These are phyloP conservation scores for Notothenia coriiceps DNA, from an alignment of 2,113 vertebrate genomes.

Conservation along the genomic window DNA sequence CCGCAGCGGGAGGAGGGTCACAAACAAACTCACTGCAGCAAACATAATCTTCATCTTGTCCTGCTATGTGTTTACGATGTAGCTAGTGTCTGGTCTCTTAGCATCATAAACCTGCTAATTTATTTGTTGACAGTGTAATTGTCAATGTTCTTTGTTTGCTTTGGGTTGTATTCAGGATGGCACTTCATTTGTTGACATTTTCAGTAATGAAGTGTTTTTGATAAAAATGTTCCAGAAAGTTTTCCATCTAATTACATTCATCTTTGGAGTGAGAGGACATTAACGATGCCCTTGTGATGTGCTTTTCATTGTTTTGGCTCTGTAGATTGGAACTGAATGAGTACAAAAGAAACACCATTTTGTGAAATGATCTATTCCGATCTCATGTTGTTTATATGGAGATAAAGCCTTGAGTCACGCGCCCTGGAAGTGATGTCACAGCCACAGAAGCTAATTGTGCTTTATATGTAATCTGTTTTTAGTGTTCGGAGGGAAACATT, in stretches of 20 bases:
- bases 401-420: not conserved
- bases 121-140: slow-evolving; percentile 26
- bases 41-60: not conserved
- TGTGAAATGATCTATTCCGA: not conserved
- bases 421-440: too few species aligned
- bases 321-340: not conserved
- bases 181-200: slow-evolving; percentile 3
- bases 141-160: slow-evolving; percentile 2
- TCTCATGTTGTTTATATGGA: not conserved
- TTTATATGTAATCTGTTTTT: not conserved
- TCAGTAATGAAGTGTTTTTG: slow-evolving; percentile 18
- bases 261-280: not conserved
- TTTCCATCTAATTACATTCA: not conserved
- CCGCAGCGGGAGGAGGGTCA: not conserved
- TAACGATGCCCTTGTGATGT: not conserved
- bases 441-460: not conserved
- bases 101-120: slow-evolving; percentile 11
- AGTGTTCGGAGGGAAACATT: not conserved
- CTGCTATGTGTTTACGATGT: not conserved
- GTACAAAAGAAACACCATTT: not conserved
- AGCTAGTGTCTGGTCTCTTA: not conserved
- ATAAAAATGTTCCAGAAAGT: not conserved
- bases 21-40: slow-evolving; percentile 2
- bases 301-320: slow-evolving; percentile 4
- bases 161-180: slow-evolving; percentile 9